Conservation (phyloP, 2,888 invertebrate species). For the Cyclophora punctaria region DNA sequence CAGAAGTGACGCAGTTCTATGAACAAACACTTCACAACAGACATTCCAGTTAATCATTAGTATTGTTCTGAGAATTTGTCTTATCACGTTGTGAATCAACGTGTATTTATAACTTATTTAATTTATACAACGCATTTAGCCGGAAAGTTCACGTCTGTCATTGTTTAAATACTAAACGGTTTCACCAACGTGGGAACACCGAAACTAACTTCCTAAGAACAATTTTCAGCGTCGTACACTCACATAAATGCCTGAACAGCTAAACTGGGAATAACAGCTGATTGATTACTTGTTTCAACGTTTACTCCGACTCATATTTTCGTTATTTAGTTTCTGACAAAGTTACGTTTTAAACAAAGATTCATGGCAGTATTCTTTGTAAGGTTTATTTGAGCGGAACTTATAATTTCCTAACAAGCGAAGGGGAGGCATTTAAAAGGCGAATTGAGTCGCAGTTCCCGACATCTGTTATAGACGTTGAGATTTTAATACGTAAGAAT, state of each 20-base stretch:
- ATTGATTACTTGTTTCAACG: conserved; percentile 33
- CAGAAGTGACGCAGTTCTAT: conserved; percentile 16
- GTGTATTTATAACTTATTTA: not conserved
- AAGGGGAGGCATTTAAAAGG: conserved; percentile 29
- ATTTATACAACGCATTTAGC: not conserved
- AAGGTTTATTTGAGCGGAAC: too few species aligned
- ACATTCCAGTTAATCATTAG: conserved; percentile 6
- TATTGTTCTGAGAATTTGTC: conserved; percentile 3
- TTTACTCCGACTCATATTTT: conserved; percentile 1
- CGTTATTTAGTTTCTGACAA: too few species aligned
- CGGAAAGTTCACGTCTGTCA: conserved; percentile 1
- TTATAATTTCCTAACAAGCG: too few species aligned
- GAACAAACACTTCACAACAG: conserved; percentile 15
- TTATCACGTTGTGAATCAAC: too few species aligned
- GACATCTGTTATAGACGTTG: conserved; percentile 44
- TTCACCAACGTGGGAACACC: conserved; percentile 27
- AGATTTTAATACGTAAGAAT: conserved; percentile 48
- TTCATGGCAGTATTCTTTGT: too few species aligned
- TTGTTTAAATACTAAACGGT: conserved; percentile 15
- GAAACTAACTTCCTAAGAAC: conserved; percentile 40
- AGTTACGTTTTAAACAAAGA: too few species aligned
- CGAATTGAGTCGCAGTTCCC: conserved; percentile 39
- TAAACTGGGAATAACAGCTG: conserved; percentile 39
- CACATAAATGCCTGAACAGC: conserved; percentile 31
- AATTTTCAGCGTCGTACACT: conserved; percentile 51